Evolutionary conservation across 2,797 vertebrate species (phyloP).

Genomic region (Anabas testudineus): DNA sequence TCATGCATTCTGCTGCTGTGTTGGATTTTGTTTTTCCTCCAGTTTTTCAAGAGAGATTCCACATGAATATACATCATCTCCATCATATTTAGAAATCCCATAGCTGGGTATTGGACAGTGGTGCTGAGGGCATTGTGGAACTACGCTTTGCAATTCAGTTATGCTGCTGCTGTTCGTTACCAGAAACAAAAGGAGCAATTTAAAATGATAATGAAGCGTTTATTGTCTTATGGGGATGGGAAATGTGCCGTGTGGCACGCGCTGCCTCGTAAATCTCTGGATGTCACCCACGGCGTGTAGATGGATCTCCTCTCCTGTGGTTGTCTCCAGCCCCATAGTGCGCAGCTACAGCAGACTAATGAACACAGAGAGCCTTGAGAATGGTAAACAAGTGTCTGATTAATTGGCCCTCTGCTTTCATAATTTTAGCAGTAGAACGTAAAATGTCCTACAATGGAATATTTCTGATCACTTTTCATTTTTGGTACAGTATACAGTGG

Average conservation of each 20-base stretch:
- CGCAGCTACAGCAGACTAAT: slow-evolving; percentile 78
- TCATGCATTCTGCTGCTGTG: slow-evolving; percentile 26
- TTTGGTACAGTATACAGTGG: no score
- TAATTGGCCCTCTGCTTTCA: slow-evolving; percentile 75
- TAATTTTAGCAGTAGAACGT: slow-evolving; percentile 72
- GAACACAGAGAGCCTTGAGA: slow-evolving; percentile 74
- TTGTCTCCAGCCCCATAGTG: slow-evolving; percentile 75
- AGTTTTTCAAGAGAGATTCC: slow-evolving; percentile 30
- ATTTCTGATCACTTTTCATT: slow-evolving; percentile 58
- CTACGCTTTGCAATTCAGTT: slow-evolving; percentile 69
- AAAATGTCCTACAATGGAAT: slow-evolving; percentile 57
- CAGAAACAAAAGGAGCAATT: slow-evolving; percentile 81
- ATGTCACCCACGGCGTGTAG: slow-evolving; percentile 77
- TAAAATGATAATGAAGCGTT: slow-evolving; percentile 85
- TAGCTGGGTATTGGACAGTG: slow-evolving; percentile 53
- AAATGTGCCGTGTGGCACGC: slow-evolving; percentile 72
- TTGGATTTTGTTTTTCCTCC: slow-evolving; percentile 24
- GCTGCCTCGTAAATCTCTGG: slow-evolving; percentile 82
- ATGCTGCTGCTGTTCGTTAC: slow-evolving; percentile 57
- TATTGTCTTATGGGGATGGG: slow-evolving; percentile 80
- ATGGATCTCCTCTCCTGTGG: slow-evolving; percentile 78
- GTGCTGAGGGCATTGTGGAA: slow-evolving; percentile 57
- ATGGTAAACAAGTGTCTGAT: slow-evolving; percentile 86
- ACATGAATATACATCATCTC: slow-evolving; percentile 33
- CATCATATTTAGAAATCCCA: slow-evolving; percentile 37